Evolutionary conservation across 2,113 vertebrate genomes (phyloP), one percentile per base, ranked within the genome.

Genomic region (Silurus glanis): DNA sequence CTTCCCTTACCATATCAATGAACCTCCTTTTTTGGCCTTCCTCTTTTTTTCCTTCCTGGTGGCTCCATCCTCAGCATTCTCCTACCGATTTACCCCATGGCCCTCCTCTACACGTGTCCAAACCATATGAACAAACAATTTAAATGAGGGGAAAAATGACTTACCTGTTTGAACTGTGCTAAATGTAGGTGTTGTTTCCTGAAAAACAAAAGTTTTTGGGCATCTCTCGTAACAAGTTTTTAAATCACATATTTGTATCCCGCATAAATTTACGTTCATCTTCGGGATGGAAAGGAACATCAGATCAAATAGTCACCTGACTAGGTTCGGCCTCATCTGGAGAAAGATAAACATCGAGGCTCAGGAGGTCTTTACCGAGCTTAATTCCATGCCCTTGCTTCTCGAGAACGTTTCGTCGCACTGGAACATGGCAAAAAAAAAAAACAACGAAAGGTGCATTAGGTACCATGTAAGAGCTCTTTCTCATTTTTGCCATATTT

Each of bases 341-440:
- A 8, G 37, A 94, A 9, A 95, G 88, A 1, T 86, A 87, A 5
- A 98, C 93, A 0, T 86, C 92, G 83, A 98, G 47, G 0, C 79
- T 94, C 79, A 97, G 23, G 0, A 86, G 85, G 45, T 86, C 82
- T 66, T 91, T 89, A 37, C 85, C 92, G 79, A 94, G 64, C 19
- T 3, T 56, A 62, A 99, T 86, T 75, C 94, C 89, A 58, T 98
- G 98, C 4, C 1, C 59, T 10, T 82, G 17, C 88, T 93, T 97
- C 23, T 75, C 47, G 80, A 99, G 91, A 89, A 99, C 97, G 0
- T 74, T 91, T 71, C 92, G 89, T 83, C 94, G 95, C 61, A 94
- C 97, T 99, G 88, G 8, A 37, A 66, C 9, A 86, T 56, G 9
- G 37, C 19, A 25, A 83, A 1, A 6, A 76, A 71, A 19, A 85